Evolutionary conservation across 2,113 vertebrate genomes (phyloP), one percentile per base, ranked within the genome.

Genomic region (Pristiophorus japonicus): DNA sequence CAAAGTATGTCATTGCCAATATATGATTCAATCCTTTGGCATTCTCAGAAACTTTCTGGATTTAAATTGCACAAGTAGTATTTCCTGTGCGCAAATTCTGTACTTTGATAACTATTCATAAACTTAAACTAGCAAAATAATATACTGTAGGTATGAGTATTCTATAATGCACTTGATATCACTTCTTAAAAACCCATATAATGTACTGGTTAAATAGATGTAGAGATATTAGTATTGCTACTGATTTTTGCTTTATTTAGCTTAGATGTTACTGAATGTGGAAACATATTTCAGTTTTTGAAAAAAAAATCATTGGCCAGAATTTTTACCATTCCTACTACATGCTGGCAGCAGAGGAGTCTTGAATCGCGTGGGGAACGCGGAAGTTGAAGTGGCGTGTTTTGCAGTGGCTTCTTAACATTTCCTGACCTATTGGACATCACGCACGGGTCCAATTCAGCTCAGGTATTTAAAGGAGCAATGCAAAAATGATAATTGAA

Each of bases 1-100:
- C 96, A 96, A 96, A 97, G 96, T 95, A 73, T 95, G 96, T 96
- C 96, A 96, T 96, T 97, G 96, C 96, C 96, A 96, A 96, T 97
- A 97, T 24, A 45, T 67, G 63, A 94, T 45, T 66, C 62, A 94
- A 45, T 94, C 66, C 65, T 47, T 45, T 30, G 4, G 65, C 47
- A 90, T 90, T 55, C 2, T 51, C 84, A 87, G 24, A 34, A 59
- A 8, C 42, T 70, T 70, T 70, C 45, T 70, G 65, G 24, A 73
- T 27, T 67, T 94, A 67, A 94, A 70, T 24, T 5, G 22, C 45
- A 70, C 20, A 30, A 14, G 42, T n/a, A 6, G 27, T 73, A 94
- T 94, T 94, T 94, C 73, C 93, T 51, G 63, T 70, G 93, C 47
- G 45, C 8, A 27, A 94, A 70, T 70, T 24, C 45, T 70, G 38